Base-by-base conservation (phyloP, 2,113 vertebrate genomes). In the Poecile atricapillus region DNA sequence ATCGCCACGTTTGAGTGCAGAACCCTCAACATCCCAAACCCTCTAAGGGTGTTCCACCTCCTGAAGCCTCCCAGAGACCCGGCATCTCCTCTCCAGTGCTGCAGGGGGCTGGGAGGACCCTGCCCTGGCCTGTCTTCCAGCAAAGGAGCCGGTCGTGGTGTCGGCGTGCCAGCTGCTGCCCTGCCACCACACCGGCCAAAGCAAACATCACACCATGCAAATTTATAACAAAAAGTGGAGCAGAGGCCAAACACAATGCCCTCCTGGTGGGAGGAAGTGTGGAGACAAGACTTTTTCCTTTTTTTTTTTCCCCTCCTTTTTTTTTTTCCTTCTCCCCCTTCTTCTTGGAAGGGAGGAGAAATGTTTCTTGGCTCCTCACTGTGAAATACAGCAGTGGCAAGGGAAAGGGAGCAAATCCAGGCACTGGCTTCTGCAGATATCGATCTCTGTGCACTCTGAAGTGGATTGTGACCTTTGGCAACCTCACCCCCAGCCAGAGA, bases 131-230 rank as follows among this genome's bases (percentile, higher is more conserved):
- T 2, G 0, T 67, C 23, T 35, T 47, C 14, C 5, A 2, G 68
- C 7, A 1, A 41, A 69, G 37, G 76, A 92, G 31, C 27, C 0
- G 0, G 24, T 4, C 0, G 0, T 0, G 2, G 65, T 25, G n/a
- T 49, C 2, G 1, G 22, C 3, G 0, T 73, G 67, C 67, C 87
- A 87, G n/a, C 44, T 1, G 0, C 64, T 81, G 71, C 58, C 63
- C 74, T 6, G 15, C 37, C 14, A 2, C 62, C 11, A 0, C 63
- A 41, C 12, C 0, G 0, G 87, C 90, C 92, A 93, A 96, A 92
- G 64, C 79, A 96, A 94, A 96, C 75, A 93, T 70, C 47, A 41
- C 37, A 23, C 84, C 85, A 74, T 83, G 56, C 85, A 93, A 80
- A 94, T 90, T 91, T 85, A 77, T 74, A 95, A 91, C 78, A 93